These are phyloP conservation scores for Alosa sapidissima DNA, from an alignment of 2,797 vertebrate genomes.

Conservation along the genomic window DNA sequence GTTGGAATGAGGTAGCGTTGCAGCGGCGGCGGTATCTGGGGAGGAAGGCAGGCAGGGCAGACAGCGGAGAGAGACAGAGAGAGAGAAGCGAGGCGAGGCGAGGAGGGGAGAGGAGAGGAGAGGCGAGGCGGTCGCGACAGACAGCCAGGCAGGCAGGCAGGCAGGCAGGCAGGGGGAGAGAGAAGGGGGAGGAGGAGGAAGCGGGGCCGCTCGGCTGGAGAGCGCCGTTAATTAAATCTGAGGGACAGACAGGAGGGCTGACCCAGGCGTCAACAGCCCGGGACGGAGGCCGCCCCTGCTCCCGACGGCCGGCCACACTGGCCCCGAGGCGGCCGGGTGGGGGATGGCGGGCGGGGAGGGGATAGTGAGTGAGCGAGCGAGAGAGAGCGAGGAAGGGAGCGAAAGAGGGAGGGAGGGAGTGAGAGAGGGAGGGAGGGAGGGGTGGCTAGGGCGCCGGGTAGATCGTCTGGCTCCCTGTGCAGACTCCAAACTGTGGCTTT, in stretches of 20 bases:
- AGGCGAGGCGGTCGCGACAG: constrained; percentile 62
- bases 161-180: constrained; percentile 35
- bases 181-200: constrained; percentile 67
- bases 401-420: constrained; percentile 21
- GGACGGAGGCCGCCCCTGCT: constrained; percentile 34
- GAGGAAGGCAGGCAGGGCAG: constrained; percentile 50
- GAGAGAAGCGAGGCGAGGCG: constrained; percentile 40
- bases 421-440: constrained; percentile 30
- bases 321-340: constrained; percentile 56
- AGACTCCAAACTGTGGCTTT: constrained; percentile 77
- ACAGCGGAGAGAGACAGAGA: constrained; percentile 57
- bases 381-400: constrained; percentile 42
- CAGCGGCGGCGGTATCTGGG: constrained; percentile 63
- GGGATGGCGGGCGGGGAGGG: constrained; percentile 25
- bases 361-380: constrained; percentile 18
- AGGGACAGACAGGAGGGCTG: constrained; percentile 79
- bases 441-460: constrained; percentile 72
- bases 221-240: constrained; percentile 82
- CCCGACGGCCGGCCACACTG: constrained; percentile 44
- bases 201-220: constrained; percentile 69
- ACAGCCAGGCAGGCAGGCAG: constrained; percentile 51
- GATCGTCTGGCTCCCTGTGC: constrained; percentile 72
- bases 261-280: constrained; percentile 64
- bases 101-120: constrained; percentile 55
- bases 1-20: constrained; percentile 68